phyloP scores from a whole-genome alignment of 2,888 invertebrate genomes.

The Leucozona laternaria region DNA sequence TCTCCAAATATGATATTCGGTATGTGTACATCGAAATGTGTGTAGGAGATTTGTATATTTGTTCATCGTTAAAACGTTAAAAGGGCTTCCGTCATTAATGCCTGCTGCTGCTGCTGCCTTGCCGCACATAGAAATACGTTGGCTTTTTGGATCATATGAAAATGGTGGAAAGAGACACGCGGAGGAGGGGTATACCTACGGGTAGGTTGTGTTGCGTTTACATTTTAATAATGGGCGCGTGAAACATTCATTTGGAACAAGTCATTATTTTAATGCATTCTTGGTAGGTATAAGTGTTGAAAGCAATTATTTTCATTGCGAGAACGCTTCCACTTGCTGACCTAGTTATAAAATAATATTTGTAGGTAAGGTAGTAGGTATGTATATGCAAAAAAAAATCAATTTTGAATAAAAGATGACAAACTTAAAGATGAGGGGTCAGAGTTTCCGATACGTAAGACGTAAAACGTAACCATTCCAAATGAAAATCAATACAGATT shows the following conservation, averaged over 20 bases:
- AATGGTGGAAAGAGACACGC: neutral
- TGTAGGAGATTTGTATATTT: conserved; percentile 51
- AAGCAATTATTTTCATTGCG: conserved; percentile 11
- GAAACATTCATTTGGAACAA: conserved; percentile 39
- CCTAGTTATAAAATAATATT: conserved; percentile 29
- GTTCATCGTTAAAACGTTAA: conserved; percentile 49
- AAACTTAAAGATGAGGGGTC: no score
- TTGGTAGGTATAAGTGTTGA: conserved; percentile 1
- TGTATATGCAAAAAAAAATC: no score
- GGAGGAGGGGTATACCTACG: neutral
- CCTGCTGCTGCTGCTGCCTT: conserved; percentile 9
- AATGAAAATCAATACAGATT: no score
- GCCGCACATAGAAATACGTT: conserved; percentile 30
- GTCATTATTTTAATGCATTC: conserved; percentile 42
- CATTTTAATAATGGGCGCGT: conserved; percentile 40
- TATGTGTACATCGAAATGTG: neutral
- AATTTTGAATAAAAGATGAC: neutral
- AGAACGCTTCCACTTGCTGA: conserved; percentile 28
- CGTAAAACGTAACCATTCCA: no score
- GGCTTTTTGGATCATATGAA: conserved; percentile 30
- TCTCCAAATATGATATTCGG: conserved; percentile 53
- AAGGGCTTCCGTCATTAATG: conserved; percentile 66
- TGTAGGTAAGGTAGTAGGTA: no score
- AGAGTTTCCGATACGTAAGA: no score
- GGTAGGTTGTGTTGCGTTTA: neutral